phyloP scores from a whole-genome alignment of 92 coral and sea anemone genomes.

The Palythoa grandiflora region DNA sequence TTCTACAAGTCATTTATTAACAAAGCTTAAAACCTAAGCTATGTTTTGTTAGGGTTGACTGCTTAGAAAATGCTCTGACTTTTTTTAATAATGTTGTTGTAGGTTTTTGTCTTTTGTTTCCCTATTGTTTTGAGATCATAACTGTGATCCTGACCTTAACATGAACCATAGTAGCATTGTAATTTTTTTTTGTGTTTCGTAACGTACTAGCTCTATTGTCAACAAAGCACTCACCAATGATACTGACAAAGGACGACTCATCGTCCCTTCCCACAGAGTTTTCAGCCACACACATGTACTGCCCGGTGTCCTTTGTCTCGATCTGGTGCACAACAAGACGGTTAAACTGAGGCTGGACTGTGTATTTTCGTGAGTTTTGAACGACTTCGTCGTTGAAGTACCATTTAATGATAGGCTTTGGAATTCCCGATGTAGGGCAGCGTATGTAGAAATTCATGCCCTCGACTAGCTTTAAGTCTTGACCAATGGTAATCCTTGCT shows the following conservation, averaged over 20 bases:
- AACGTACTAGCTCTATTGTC: no score
- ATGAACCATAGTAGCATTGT: no score
- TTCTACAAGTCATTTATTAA: no score
- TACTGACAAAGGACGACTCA: constrained; percentile 74
- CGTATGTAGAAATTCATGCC: constrained; percentile 72
- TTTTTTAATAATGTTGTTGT: no score
- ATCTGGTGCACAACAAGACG: constrained; percentile 71
- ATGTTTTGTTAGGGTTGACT: no score
- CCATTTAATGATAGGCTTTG: constrained; percentile 84
- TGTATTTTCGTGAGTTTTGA: constrained; percentile 57
- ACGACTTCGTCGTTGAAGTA: constrained; percentile 68
- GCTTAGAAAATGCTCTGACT: no score
- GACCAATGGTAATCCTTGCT: constrained; percentile 77
- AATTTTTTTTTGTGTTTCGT: no score
- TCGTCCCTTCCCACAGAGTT: constrained; percentile 71
- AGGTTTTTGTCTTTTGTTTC: no score
- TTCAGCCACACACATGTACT: constrained; percentile 77
- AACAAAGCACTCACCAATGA: constrained; percentile 61
- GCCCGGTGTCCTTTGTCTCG: constrained; percentile 73
- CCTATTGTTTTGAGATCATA: no score
- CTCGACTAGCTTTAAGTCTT: constrained; percentile 78
- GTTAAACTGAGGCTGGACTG: constrained; percentile 55
- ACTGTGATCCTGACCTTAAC: no score
- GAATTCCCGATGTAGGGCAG: constrained; percentile 81
- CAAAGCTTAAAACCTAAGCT: no score